Conservation (phyloP, 37 sponge, comb jelly and placozoan genomes). For the Corticium candelabrum region DNA sequence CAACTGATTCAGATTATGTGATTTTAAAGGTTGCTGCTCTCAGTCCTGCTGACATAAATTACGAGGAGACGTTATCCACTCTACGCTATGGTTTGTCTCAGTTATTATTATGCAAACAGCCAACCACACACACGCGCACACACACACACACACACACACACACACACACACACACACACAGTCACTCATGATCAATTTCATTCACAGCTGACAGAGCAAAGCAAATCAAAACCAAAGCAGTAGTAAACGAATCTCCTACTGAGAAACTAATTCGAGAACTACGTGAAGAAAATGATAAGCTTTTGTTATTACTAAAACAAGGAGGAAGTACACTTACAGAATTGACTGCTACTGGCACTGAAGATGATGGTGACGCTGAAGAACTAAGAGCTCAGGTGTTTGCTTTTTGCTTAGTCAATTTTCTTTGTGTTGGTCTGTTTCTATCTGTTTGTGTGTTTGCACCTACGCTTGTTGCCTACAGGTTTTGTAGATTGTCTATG, state of each 20-base stretch:
- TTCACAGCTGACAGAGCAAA: conserved; percentile 56
- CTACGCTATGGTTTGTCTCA: conserved; percentile 48
- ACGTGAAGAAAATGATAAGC: conserved; percentile 50
- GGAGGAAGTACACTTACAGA: not conserved
- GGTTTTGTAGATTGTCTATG: too few species aligned
- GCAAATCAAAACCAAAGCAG: conserved; percentile 51
- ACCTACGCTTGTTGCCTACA: too few species aligned
- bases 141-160: not conserved
- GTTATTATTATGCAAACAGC: too few species aligned
- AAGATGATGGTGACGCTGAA: conserved; percentile 24
- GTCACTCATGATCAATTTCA: not conserved
- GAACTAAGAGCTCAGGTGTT: conserved; percentile 32
- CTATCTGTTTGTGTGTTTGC: not conserved
- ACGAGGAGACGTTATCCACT: conserved; percentile 63
- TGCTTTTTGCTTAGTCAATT: too few species aligned
- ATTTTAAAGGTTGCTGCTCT: conserved; percentile 56
- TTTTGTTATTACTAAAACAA: conserved; percentile 34
- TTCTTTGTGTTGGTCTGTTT: not conserved
- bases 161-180: not conserved
- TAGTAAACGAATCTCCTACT: conserved; percentile 55
- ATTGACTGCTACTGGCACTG: not conserved
- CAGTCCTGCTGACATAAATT: conserved; percentile 65
- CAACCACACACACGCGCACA: too few species aligned
- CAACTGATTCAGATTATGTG: too few species aligned
- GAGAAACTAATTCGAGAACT: conserved; percentile 62